Evolutionary conservation across 2,888 invertebrate species (phyloP).

Genomic region (Hedya salicella): DNA sequence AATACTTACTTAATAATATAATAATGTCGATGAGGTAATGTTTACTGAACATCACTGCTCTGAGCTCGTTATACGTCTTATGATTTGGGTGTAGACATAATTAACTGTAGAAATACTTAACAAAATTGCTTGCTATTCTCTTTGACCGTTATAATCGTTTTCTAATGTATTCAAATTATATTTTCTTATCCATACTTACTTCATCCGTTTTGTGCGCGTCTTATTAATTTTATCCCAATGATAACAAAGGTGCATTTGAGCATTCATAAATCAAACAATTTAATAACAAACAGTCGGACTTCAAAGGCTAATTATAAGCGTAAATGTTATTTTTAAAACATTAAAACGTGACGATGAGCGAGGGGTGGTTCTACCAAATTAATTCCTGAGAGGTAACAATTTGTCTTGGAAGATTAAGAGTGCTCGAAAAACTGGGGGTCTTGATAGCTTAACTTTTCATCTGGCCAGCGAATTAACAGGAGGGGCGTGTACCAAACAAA

Average conservation of each 20-base stretch:
- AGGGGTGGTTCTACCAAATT: constrained; percentile 64
- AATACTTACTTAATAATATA: no score
- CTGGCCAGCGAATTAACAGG: constrained; percentile 79
- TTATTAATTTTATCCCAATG: neutral
- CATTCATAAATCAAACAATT: constrained; percentile 51
- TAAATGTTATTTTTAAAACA: constrained; percentile 56
- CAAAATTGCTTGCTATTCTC: no score
- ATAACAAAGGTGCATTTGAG: constrained; percentile 49
- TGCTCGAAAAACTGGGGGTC: constrained; percentile 64
- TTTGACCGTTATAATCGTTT: no score
- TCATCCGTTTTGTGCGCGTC: neutral
- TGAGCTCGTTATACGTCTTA: no score
- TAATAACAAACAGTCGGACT: constrained; percentile 58
- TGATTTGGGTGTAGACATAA: no score
- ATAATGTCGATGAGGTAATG: no score
- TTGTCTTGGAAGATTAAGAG: constrained; percentile 66
- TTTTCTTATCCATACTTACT: no score
- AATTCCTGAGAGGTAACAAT: constrained; percentile 72
- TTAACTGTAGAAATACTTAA: no score
- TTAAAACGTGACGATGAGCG: constrained; percentile 68
- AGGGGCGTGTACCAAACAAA: constrained; percentile 61
- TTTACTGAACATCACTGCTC: no score
- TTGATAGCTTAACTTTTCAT: constrained; percentile 85
- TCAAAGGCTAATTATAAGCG: constrained; percentile 69
- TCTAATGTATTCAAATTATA: no score